Conservation (phyloP, 1,140 invertebrate genomes). For the Hestina assimilis region DNA sequence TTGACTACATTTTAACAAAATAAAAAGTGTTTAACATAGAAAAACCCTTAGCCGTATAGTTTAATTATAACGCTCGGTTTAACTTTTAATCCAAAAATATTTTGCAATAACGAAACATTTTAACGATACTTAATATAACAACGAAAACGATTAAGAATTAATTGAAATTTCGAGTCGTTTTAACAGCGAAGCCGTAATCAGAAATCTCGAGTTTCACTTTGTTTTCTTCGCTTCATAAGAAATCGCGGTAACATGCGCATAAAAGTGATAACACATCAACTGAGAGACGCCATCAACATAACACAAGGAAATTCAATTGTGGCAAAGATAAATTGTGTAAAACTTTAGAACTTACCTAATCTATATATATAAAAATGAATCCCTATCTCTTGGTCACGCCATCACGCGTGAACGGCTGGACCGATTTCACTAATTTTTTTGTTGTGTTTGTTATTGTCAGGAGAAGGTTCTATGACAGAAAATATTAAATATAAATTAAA, state of each 20-base stretch:
- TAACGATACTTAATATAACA: background rate
- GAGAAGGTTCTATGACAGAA: no score
- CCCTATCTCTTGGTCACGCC: background rate
- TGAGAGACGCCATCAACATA: background rate
- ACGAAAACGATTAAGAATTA: background rate
- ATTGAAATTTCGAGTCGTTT: background rate
- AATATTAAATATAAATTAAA: no score
- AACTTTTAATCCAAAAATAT: no score
- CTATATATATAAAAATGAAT: background rate
- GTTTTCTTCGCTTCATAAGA: constrained; percentile 3
- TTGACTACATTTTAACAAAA: no score
- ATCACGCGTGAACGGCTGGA: no score
- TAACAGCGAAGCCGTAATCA: background rate
- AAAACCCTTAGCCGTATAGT: no score
- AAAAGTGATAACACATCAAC: constrained; percentile 14
- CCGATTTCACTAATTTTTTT: no score
- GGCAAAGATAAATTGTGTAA: constrained; percentile 8
- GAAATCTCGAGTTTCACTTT: constrained; percentile 10
- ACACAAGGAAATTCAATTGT: constrained; percentile 11
- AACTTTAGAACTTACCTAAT: background rate
- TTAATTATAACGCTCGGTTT: no score
- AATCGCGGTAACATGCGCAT: constrained; percentile 1
- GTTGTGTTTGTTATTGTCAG: no score
- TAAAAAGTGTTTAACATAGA: no score
- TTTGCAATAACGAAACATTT: background rate